Conservation (phyloP, 1,140 invertebrate genomes). For the Ylistrum balloti region DNA sequence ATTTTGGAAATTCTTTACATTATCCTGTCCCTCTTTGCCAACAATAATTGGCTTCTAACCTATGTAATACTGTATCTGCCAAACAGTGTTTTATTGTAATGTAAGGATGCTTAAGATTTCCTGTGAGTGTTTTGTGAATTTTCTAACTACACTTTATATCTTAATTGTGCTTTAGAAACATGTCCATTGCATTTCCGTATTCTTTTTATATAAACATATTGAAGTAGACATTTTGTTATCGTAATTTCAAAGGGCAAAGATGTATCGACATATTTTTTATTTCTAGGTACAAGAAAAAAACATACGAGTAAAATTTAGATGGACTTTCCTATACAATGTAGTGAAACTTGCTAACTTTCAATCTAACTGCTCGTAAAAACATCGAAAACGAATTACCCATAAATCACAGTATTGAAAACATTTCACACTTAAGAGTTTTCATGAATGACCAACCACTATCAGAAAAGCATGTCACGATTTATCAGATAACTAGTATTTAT, state of each 20-base stretch:
- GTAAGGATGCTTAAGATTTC: not conserved
- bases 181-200: not conserved
- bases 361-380: not conserved
- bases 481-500: not conserved
- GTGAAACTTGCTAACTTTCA: too few relatives aligned
- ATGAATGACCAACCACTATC: not conserved
- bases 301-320: too few relatives aligned
- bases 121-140: conserved; percentile 5
- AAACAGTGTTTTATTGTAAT: conserved; percentile 9
- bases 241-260: too few relatives aligned
- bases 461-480: not conserved
- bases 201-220: not conserved
- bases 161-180: not conserved
- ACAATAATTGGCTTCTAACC: not conserved
- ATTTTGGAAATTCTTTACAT: not conserved
- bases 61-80: not conserved
- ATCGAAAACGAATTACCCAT: not conserved
- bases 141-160: not conserved
- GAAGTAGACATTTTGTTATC: not conserved
- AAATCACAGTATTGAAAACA: not conserved
- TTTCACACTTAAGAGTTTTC: not conserved
- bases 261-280: too few relatives aligned
- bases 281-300: too few relatives aligned
- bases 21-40: not conserved
- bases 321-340: too few relatives aligned